Evolutionary conservation across 2,797 vertebrate species (phyloP).

Genomic region (Buphagus erythrorhynchus): DNA sequence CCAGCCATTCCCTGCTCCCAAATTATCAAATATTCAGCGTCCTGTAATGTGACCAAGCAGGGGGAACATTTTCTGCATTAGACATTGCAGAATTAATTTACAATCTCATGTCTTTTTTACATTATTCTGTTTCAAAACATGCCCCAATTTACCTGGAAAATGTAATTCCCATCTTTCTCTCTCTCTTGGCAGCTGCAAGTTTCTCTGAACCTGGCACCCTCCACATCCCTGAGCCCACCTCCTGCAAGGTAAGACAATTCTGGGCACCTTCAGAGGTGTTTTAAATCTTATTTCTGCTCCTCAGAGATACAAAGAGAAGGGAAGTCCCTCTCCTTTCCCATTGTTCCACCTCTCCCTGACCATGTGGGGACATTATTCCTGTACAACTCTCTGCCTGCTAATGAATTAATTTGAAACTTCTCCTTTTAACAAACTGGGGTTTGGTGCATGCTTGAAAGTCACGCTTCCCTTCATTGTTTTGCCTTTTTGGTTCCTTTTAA

Average conservation of each 20-base stretch:
- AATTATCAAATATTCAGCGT: constrained; percentile 14
- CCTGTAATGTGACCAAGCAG: not conserved
- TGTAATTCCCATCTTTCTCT: not conserved
- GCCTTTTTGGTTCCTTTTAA: constrained; percentile 48
- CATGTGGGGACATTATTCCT: not conserved
- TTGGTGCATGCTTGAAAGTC: not conserved
- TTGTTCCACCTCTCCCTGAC: not conserved
- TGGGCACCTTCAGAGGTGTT: not conserved
- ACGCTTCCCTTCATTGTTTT: not conserved
- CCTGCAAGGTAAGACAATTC: constrained; percentile 1
- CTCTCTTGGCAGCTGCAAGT: constrained; percentile 46
- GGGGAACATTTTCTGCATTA: not conserved
- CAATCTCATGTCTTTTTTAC: not conserved
- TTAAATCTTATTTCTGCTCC: not conserved
- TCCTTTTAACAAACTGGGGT: not conserved
- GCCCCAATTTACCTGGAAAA: constrained; percentile 8
- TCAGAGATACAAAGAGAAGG: not conserved
- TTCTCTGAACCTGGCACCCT: not conserved
- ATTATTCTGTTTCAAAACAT: not conserved
- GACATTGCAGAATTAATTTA: not conserved
- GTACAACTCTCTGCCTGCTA: not conserved
- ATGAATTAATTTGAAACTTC: not conserved
- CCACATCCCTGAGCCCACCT: not conserved
- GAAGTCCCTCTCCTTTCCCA: not conserved
- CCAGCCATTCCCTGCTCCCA: constrained; percentile 8